Base-by-base conservation (phyloP, 2,888 invertebrate species). In the Lottia scabra region DNA sequence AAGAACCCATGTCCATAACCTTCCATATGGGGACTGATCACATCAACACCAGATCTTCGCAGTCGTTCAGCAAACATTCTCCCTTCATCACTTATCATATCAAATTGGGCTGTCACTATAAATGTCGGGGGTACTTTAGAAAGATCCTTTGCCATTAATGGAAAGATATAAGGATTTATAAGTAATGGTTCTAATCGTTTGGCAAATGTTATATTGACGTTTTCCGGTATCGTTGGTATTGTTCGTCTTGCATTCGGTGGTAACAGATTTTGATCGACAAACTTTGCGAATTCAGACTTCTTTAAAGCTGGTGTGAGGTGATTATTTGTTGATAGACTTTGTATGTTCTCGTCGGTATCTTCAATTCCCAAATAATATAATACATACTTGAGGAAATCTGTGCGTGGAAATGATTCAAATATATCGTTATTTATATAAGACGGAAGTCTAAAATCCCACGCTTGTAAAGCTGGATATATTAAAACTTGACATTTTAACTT, bases 71-170 rank as follows among this genome's bases (percentile, higher is more conserved):
- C 86, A 75, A 87, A 89, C 73, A 89, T 78, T 5, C 84, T 68
- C 8, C 83, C 83, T 56, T 90, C 90, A 72, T 89, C 89, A 4
- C 88, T 71, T 0, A 89, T 80, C 6, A 88, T 81, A 72, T 90
- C 89, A 74, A 83, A 87, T 67, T 89, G 84, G 23, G 85, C 83
- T 5, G 88, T 86, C 13, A 86, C 68, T 5, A 90, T 75, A 63
- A 85, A 84, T 0, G 89, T 78, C 15, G 78, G 75, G 6, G 89
- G 88, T n/a, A 88, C 74, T 5, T 76, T 81, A 2, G 72, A 48
- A 43, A 78, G 75, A 56, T 85, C 80, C 1, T 68, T 78, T 23
- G 85, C 77, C 84, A 89, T 82, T 48, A 89, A 74, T 1, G 89
- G 89, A 12, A 86, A 81, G 65, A 87, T 86, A 6, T 67, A 62